Base-by-base conservation (phyloP, 2,797 vertebrate species). In the Erithacus rubecula region DNA sequence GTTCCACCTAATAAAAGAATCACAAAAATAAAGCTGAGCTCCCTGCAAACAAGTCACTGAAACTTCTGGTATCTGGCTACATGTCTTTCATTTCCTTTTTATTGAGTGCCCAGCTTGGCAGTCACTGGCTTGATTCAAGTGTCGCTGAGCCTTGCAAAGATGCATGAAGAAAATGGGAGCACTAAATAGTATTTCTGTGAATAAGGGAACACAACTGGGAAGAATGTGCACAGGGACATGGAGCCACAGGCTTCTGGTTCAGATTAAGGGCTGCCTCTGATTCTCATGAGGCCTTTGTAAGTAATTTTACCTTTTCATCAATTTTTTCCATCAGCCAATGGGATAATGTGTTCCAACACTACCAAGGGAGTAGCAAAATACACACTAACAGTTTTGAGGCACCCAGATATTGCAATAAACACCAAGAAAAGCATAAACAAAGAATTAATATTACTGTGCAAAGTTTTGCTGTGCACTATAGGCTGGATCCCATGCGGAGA, bases 261-360 rank as follows among this genome's bases (percentile, higher is more conserved):
- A 32, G 15, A 36, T 41, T 77, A 55, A 70, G 20, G 27, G 30
- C 56, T 71, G 41, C 30, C 15, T 46, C 75, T 11, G 10, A 23
- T 56, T 74, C 60, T 39, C 37, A 44, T 6, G 6, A 34, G 10
- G 29, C 12, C 6, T 51, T 60, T 0, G 0, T 14, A 85, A 36
- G 17, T 47, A 5, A 58, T 55, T 82, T 69, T 63, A 41, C 19
- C 19, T 91, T 79, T 65, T 56, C 24, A 63, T 52, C 41, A 16
- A 7, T 19, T 68, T 94, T 47, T 62, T n/a, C 26, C 22, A n/a
- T 6, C 17, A 53, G 26, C 43, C 72, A 90, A 69, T 23, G 8
- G 32, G 41, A 62, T n/a, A 85, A 60, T 24, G 51, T 6, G 7
- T 18, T 69, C 15, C 63, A 75, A 11, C 47, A 62, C 12, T 65